Conservation (phyloP, 2,888 invertebrate species). For the Volucella inanis region DNA sequence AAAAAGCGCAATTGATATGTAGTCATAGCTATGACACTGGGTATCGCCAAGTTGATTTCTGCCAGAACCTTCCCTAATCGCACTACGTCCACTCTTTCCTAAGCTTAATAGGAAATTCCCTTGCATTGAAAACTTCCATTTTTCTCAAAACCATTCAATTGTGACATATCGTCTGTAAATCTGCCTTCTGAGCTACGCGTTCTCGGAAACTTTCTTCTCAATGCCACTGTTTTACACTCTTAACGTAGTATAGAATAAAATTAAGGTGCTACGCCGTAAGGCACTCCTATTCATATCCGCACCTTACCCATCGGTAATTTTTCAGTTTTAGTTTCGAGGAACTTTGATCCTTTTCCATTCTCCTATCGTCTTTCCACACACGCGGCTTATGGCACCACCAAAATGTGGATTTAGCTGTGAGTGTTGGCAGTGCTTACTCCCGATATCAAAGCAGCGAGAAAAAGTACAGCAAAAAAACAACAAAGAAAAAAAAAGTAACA, state of each 20-base stretch:
- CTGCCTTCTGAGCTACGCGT: neutral
- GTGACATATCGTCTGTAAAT: too few relatives aligned
- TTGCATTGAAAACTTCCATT: too few relatives aligned
- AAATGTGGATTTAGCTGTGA: conserved; percentile 70
- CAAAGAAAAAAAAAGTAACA: conserved; percentile 37
- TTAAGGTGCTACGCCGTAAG: conserved; percentile 71
- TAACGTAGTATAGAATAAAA: conserved; percentile 31
- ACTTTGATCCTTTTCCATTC: conserved; percentile 68
- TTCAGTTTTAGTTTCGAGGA: conserved; percentile 69
- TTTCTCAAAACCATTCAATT: too few relatives aligned
- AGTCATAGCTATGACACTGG: too few relatives aligned
- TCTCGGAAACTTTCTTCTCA: conserved; percentile 47
- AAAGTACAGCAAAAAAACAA: neutral
- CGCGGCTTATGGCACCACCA: conserved; percentile 27
- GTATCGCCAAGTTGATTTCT: too few relatives aligned
- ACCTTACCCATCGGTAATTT: conserved; percentile 57
- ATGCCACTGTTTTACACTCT: conserved; percentile 53
- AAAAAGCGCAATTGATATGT: too few relatives aligned
- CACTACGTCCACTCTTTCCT: too few relatives aligned
- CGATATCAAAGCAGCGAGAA: conserved; percentile 66
- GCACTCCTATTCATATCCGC: conserved; percentile 33
- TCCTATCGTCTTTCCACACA: conserved; percentile 51
- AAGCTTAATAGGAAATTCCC: too few relatives aligned
- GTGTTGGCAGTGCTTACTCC: conserved; percentile 71
- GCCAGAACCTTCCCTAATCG: too few relatives aligned